phyloP scores from a whole-genome alignment of 2,888 invertebrate genomes.

The Adela reaumurella region DNA sequence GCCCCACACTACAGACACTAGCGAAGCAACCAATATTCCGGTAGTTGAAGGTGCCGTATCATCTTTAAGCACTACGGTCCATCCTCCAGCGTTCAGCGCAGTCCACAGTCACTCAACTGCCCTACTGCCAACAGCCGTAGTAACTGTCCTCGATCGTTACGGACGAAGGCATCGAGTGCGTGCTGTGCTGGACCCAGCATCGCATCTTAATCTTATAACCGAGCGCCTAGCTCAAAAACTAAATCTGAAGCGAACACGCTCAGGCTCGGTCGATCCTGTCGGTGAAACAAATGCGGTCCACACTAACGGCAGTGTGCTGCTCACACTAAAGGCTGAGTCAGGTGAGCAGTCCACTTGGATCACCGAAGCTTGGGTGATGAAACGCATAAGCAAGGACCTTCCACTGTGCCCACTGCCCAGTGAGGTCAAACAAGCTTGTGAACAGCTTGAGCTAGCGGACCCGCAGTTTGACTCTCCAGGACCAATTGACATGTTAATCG shows the following conservation, averaged over 20 bases:
- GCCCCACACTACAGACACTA: too few relatives aligned
- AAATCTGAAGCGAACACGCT: neutral
- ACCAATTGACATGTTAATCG: neutral
- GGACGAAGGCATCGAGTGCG: neutral
- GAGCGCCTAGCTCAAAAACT: neutral
- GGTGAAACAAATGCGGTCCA: neutral
- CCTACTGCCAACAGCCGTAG: neutral
- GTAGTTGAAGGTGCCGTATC: neutral
- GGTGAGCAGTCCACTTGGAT: neutral
- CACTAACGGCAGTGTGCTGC: neutral
- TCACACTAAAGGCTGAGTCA: neutral
- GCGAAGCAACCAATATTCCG: neutral
- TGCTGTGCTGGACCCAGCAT: neutral
- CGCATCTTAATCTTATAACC: neutral
- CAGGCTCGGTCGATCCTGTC: neutral
- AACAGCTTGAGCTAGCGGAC: neutral
- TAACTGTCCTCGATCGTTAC: neutral
- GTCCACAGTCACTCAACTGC: neutral
- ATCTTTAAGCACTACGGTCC: neutral
- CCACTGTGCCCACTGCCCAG: neutral
- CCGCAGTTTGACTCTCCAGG: neutral
- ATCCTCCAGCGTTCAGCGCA: neutral
- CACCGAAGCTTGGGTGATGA: neutral
- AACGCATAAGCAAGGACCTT: neutral
- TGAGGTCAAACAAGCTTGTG: neutral